Conservation (phyloP, 2,888 invertebrate species). For the Crematogaster levior region DNA sequence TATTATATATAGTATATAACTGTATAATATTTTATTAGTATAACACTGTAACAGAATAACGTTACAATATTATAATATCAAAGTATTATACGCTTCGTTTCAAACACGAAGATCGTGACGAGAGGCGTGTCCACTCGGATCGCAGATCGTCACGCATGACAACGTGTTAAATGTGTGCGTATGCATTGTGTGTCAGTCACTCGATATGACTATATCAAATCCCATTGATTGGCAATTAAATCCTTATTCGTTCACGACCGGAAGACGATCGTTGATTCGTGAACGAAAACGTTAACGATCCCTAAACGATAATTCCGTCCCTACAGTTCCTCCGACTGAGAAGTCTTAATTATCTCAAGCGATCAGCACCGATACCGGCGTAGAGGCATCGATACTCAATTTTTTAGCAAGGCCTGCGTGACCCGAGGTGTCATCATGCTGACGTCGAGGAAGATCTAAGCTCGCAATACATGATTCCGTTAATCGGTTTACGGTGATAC, state of each 20-base stretch:
- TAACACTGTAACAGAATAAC: neutral
- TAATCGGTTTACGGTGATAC: neutral
- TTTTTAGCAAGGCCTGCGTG: neutral
- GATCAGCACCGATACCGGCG: neutral
- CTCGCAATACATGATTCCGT: constrained; percentile 33
- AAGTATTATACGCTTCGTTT: constrained; percentile 11
- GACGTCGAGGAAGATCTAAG: constrained; percentile 37
- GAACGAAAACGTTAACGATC: constrained; percentile 25
- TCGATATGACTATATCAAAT: constrained; percentile 55
- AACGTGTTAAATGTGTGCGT: neutral
- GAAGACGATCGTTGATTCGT: constrained; percentile 38
- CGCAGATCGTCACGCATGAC: constrained; percentile 36
- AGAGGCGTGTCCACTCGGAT: neutral
- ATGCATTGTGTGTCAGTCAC: constrained; percentile 38
- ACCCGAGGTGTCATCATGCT: neutral
- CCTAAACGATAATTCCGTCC: neutral
- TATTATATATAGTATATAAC: neutral
- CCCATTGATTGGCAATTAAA: constrained; percentile 52
- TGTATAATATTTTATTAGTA: constrained; percentile 19
- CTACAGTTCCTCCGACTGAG: neutral
- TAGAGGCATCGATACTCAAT: neutral
- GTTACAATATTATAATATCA: constrained; percentile 21
- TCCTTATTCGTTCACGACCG: constrained; percentile 26
- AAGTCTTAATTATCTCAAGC: constrained; percentile 1
- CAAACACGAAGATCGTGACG: neutral